These are phyloP conservation scores for Spheniscus humboldti DNA, from an alignment of 2,797 vertebrate species.

Conservation along the genomic window DNA sequence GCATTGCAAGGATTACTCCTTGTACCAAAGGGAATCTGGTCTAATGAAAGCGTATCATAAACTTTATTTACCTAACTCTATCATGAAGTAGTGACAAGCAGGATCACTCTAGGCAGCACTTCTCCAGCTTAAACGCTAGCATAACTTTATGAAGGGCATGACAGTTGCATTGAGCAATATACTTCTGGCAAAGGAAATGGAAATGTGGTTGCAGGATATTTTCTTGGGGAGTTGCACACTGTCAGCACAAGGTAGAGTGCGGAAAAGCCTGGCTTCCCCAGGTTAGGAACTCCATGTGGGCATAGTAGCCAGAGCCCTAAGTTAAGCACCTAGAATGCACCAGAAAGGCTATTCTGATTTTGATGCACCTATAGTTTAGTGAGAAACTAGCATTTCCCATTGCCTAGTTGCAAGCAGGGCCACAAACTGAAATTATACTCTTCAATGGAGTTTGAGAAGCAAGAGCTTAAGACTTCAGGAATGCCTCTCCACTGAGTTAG, in stretches of 20 bases:
- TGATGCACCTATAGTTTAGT: not conserved
- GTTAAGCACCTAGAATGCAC: not conserved
- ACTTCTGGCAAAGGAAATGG: not conserved
- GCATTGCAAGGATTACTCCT: not conserved
- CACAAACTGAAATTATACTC: not conserved
- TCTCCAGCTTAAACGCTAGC: not conserved
- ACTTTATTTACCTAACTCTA: not conserved
- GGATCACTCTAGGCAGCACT: not conserved
- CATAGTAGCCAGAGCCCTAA: not conserved
- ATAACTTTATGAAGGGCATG: not conserved
- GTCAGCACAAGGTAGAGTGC: not conserved
- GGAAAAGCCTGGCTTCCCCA: not conserved
- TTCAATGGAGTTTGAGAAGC: not conserved
- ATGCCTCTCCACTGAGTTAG: not conserved
- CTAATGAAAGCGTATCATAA: not conserved
- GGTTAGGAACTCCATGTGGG: not conserved
- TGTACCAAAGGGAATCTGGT: not conserved
- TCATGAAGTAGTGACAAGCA: not conserved
- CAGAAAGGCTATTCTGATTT: not conserved
- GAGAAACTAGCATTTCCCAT: not conserved
- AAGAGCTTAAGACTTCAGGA: not conserved
- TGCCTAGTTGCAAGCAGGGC: not conserved
- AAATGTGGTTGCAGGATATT: not conserved
- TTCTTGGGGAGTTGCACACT: not conserved
- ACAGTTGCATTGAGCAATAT: not conserved